phyloP scores from a whole-genome alignment of 2,888 invertebrate genomes.

The Drosophila anceps region DNA sequence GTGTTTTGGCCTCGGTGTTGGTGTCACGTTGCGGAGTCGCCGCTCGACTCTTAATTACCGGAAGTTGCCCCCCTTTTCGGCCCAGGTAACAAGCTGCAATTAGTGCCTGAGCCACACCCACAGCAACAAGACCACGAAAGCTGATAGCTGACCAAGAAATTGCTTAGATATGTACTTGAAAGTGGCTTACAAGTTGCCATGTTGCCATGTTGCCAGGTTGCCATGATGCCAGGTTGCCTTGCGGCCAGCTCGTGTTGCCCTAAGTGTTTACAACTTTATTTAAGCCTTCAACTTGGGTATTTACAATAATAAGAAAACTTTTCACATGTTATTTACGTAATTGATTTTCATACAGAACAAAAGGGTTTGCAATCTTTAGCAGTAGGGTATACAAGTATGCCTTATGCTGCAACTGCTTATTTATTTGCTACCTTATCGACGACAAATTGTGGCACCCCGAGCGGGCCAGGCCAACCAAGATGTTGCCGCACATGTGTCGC shows the following conservation, averaged over 20 bases:
- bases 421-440: conserved; percentile 3
- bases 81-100: conserved; percentile 67
- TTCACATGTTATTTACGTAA: conserved; percentile 1
- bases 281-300: conserved; percentile 19
- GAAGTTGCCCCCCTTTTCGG: conserved; percentile 46
- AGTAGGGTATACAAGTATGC: neutral
- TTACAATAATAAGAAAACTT: neutral
- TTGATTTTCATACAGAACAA: neutral
- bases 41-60: conserved; percentile 68
- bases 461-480: neutral
- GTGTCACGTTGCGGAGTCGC: conserved; percentile 47
- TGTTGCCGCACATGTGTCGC: conserved; percentile 30
- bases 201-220: conserved; percentile 18
- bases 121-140: conserved; percentile 32
- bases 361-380: no score
- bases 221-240: neutral
- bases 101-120: conserved; percentile 70
- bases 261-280: conserved; percentile 63
- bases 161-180: conserved; percentile 52
- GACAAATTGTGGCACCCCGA: conserved; percentile 4
- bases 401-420: neutral
- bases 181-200: conserved; percentile 56
- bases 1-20: conserved; percentile 5
- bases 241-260: conserved; percentile 43
- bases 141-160: conserved; percentile 49